A percentile compares a stretch with the other conserved stretches of the same genome.
These are phyloP conservation scores for Tachystola acroxantha DNA, from an alignment of 2,888 invertebrate species.

Conservation along the genomic window DNA sequence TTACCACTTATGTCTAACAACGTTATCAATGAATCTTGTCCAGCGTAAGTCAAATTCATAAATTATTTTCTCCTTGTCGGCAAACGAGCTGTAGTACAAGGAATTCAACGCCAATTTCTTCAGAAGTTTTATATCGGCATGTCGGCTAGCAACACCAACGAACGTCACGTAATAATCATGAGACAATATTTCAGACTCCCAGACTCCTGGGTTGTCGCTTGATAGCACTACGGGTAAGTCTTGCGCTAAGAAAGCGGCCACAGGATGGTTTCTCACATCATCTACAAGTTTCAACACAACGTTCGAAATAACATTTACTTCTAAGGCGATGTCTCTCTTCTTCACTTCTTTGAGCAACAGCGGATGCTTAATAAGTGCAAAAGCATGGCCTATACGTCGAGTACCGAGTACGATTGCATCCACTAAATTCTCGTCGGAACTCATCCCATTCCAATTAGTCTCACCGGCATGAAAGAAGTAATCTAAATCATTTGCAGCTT, in stretches of 20 bases:
- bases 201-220: conserved; percentile 87
- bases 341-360: conserved; percentile 77
- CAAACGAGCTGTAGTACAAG: conserved; percentile 81
- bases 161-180: conserved; percentile 88
- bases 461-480: conserved; percentile 91
- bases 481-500: conserved; percentile 68
- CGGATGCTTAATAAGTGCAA: conserved; percentile 85
- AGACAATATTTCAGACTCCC: conserved; percentile 84
- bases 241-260: conserved; percentile 79
- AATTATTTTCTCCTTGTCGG: conserved; percentile 48
- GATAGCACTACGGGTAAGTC: conserved; percentile 85
- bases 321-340: conserved; percentile 81
- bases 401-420: conserved; percentile 86
- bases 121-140: conserved; percentile 82
- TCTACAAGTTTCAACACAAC: conserved; percentile 83
- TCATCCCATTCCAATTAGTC: conserved; percentile 84
- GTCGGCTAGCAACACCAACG: conserved; percentile 83
- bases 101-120: conserved; percentile 88
- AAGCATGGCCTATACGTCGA: conserved; percentile 88
- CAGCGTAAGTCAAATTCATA: conserved; percentile 60
- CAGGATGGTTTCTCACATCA: conserved; percentile 88
- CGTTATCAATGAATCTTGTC: conserved; percentile 51
- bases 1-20: conserved; percentile 34
- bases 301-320: conserved; percentile 89
- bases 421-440: conserved; percentile 84